Base-by-base conservation (phyloP, 2,888 invertebrate genomes). In the Heliconius erato region DNA sequence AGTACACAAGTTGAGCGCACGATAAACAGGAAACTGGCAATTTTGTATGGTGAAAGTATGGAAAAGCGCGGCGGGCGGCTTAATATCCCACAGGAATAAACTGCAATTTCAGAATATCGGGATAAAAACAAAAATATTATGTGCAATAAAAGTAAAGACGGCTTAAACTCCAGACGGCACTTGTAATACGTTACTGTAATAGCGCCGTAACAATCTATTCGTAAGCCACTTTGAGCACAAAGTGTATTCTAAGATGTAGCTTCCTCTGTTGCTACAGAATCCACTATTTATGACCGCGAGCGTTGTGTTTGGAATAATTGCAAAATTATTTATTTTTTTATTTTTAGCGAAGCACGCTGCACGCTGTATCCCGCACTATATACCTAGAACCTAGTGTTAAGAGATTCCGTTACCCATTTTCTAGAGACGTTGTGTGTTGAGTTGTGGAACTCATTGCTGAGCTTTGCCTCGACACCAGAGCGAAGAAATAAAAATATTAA, bases 41-140 rank as follows among this genome's bases (percentile, higher is more conserved):
- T 89, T 91, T 90, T 91, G 89, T 91, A 90, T 90, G 88, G 88
- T 88, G 87, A 86, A 89, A 90, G 89, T 87, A 88, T 88, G 89
- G 86, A 85, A 87, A 87, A 89, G 90, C 90, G 88, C 92, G 89
- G 89, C 91, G 92, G 91, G 91, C 89, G 91, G 91, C 88, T 91
- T 92, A 94, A 94, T 94, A 93, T 95, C 94, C 94, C 94, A 85
- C 83, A 93, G 94, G 95, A 94, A 91, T 90, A 91, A 86, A 91
- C 89, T 91, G 94, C 95, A 94, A 94, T 95, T 95, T 94, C 92
- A 90, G 89, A 90, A 89, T 89, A 93, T 92, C 90, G 91, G 89
- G 88, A 90, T 88, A 89, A 91, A 91, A 89, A 92, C 90, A 91
- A 91, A 92, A 92, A 94, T 92, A 94, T 93, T 94, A 92, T 90